Base-by-base conservation (phyloP, 2,113 vertebrate genomes). In the Genyomyrus donnyi region DNA sequence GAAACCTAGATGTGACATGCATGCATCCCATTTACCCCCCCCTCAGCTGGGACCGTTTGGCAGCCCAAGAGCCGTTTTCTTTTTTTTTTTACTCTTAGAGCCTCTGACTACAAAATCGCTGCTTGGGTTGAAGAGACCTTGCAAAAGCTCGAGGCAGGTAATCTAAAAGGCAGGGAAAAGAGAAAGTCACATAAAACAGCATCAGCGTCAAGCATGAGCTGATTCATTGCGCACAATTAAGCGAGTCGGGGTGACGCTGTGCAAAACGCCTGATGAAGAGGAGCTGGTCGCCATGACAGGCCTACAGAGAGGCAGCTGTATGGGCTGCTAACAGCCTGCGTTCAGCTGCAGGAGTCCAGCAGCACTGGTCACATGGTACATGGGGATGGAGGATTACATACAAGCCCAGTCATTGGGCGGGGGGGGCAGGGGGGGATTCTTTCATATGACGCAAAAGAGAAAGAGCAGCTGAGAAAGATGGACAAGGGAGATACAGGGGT, bases 401-500 rank as follows among this genome's bases (percentile, higher is more conserved):
- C 15, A 39, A 45, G 35, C 70, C 31, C 58, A 31, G 31, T 27
- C 84, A 13, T 39, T 56, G 52, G 48, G 48, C 86, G 93, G 88
- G 93, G 92, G 3, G 13, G 49, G 11, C 0, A 13, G 13, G 13
- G 93, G 93, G 42, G 49, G 88, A 39, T 45, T 50, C 48, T 58
- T 70, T 46, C n/a, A 77, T 50, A 92, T n/a, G 89, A 91, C 70
- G 90, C 91, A 91, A 93, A 91, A 92, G 93, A 93, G 92, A 88
- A 91, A 93, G 90, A 90, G 80, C 88, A 93, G 92, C 92, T 85
- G 90, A 91, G 91, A 90, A 92, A 95, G 94, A 95, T 95, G 92
- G 94, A 94, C 93, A 94, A 91, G 92, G 50, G 92, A 92, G 94
- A 95, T 94, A 93, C 70, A 92, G 90, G 66, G 91, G 46, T 88